These are phyloP conservation scores for Platycnemis pennipes DNA, from an alignment of 2,888 invertebrate genomes.

Conservation along the genomic window DNA sequence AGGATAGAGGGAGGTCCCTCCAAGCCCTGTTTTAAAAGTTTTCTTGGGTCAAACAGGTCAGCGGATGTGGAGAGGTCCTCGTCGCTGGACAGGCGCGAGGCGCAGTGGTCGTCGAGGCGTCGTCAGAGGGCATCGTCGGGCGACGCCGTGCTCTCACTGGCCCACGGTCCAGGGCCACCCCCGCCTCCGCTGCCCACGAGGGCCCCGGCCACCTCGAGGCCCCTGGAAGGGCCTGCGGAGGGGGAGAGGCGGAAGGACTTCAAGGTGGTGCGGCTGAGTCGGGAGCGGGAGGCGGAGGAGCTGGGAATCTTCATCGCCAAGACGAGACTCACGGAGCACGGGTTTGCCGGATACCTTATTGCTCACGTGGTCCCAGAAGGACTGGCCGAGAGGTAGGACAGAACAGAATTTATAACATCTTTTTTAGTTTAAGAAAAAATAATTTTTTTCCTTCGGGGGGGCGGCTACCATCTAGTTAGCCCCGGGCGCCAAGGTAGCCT, in stretches of 20 bases:
- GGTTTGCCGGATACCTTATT: slow-evolving; percentile 85
- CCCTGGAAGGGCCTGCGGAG: slow-evolving; percentile 78
- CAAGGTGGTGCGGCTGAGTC: slow-evolving; percentile 81
- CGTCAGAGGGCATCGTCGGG: slow-evolving; percentile 70
- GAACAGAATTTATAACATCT: no score
- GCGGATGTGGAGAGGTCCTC: slow-evolving; percentile 78
- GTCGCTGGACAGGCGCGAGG: slow-evolving; percentile 81
- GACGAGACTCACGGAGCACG: slow-evolving; percentile 80
- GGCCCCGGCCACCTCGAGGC: slow-evolving; percentile 74
- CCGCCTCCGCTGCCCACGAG: slow-evolving; percentile 80
- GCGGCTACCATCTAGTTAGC: no score
- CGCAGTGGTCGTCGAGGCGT: slow-evolving; percentile 47
- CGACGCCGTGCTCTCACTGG: slow-evolving; percentile 76
- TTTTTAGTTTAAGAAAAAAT: no score
- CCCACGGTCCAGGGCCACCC: slow-evolving; percentile 78
- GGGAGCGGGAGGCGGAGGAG: slow-evolving; percentile 83
- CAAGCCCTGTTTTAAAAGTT: no score
- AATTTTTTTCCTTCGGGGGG: no score
- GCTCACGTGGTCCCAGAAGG: slow-evolving; percentile 87
- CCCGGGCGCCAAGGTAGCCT: no score
- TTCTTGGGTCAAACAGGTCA: no score
- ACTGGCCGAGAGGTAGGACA: slow-evolving; percentile 85
- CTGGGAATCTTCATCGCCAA: slow-evolving; percentile 88
- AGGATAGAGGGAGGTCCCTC: no score
- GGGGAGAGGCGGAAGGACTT: slow-evolving; percentile 76